Evolutionary conservation across 2,797 vertebrate genomes (phyloP), one percentile per base, ranked within the genome.

Genomic region (Phoxinus dragarum): DNA sequence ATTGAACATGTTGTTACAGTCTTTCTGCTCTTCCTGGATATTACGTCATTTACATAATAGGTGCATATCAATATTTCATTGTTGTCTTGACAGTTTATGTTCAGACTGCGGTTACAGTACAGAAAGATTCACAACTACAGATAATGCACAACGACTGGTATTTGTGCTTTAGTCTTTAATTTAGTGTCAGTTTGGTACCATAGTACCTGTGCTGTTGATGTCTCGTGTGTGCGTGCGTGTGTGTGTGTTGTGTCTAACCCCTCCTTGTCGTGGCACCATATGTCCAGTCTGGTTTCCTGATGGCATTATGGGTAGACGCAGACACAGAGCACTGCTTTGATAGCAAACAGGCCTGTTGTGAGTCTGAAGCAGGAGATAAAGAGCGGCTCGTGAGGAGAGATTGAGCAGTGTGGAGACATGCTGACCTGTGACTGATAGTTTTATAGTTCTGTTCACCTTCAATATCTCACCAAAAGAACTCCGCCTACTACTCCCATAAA

Each of bases 221-320:
- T 36, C 12, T 9, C 23, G 36, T 7, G 8, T 4, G n/a, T 3
- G 23, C 27, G 31, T 10, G 31, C 36, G 14, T 54, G 36, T 66
- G 67, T 74, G n/a, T 75, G 36, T 36, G 11, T 81, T 34, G n/a
- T 34, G 11, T 38, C 6, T 85, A 80, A 16, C 73, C 76, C 71
- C 80, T 86, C 69, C 68, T 71, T 40, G 73, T 52, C 36, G 80
- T 81, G 67, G 85, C 84, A 89, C 88, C 91, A 91, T 91, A 91
- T 93, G 92, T 86, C 84, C 85, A 64, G 78, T 80, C 88, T 90
- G 84, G 84, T 89, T 75, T 89, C 42, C 23, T 54, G 21, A 67
- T 59, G 66, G 17, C 67, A 61, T 52, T 54, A 84, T 90, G 79
- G 38, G 87, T 91, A 90, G 90, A 88, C 80, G 88, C 86, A 85